These are phyloP conservation scores for Oeneis ivallda DNA, from an alignment of 2,888 invertebrate genomes.

Conservation along the genomic window DNA sequence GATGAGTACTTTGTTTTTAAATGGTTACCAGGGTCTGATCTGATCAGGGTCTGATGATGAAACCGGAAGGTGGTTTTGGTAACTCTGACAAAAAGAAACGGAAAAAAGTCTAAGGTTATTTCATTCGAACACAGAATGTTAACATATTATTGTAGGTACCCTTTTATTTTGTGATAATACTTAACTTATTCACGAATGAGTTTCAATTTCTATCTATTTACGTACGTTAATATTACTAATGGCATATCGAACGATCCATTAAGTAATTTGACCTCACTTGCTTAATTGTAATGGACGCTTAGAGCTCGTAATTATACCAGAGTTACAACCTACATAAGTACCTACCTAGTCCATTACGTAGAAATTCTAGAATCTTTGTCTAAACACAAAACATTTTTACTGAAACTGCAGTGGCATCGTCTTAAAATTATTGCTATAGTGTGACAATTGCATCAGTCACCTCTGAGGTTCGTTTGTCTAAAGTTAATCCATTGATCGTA, in stretches of 20 bases:
- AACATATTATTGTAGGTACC: too few relatives aligned
- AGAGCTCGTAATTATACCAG: neutral
- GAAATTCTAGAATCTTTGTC: conserved; percentile 1
- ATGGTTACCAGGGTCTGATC: too few relatives aligned
- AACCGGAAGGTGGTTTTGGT: too few relatives aligned
- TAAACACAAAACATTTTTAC: neutral
- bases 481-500: too few relatives aligned
- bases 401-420: too few relatives aligned
- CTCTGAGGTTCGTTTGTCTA: too few relatives aligned
- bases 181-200: neutral
- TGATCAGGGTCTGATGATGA: too few relatives aligned
- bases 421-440: too few relatives aligned
- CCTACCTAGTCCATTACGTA: neutral
- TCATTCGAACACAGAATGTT: neutral
- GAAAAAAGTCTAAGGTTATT: neutral
- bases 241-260: conserved; percentile 12
- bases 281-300: conserved; percentile 13
- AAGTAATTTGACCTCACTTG: conserved; percentile 16
- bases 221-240: conserved; percentile 6
- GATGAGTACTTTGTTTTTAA: too few relatives aligned
- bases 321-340: neutral
- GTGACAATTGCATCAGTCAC: too few relatives aligned
- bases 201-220: conserved; percentile 3
- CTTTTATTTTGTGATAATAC: too few relatives aligned
- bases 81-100: too few relatives aligned